Base-by-base conservation (phyloP, 2,113 vertebrate species). In the Spea multiplicata region DNA sequence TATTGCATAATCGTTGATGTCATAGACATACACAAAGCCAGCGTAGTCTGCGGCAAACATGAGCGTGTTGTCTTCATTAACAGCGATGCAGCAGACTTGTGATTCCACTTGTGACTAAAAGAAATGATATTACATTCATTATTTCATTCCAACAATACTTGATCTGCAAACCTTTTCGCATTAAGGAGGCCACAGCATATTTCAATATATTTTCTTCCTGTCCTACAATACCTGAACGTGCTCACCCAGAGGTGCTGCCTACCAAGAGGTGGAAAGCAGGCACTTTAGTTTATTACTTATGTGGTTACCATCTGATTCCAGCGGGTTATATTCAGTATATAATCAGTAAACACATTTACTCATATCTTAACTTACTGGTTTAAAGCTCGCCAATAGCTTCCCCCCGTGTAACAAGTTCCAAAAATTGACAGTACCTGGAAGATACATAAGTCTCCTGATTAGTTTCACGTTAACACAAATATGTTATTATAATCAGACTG, bases 341-440 rank as follows among this genome's bases (percentile, higher is more conserved):
- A 30, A 30, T 30, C 30, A 30, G 30, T 30, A 59, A 59, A 59
- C 12, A 59, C 14, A 59, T 12, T 13, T 12, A 59, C 9, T 12
- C 6, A 59, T 59, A 59, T 59, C 4, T 45, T 55, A 57, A 81
- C 91, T 88, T 86, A 92, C 88, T n/a, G 88, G 90, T 83, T 86
- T 82, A 82, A 93, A 93, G 81, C 84, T 86, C 75, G 89, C 87
- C 8, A 88, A 12, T 12, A 88, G 78, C 66, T 80, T 53, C 1
- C 87, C 86, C 53, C 84, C 87, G 44, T 79, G 5, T 1, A 85
- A 76, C 44, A 93, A 86, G 13, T 75, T 92, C 91, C 93, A 92
- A 84, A 93, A 91, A 85, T 83, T 81, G 78, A 93, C 65, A 45
- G 79, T 89, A 71, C 88, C 88, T 86, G 64, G 9, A 73, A 48